Percentiles rank a stretch among this genome's conserved stretches.
Conservation (phyloP, 2,113 vertebrate genomes). For the Cheirogaleus medius region DNA sequence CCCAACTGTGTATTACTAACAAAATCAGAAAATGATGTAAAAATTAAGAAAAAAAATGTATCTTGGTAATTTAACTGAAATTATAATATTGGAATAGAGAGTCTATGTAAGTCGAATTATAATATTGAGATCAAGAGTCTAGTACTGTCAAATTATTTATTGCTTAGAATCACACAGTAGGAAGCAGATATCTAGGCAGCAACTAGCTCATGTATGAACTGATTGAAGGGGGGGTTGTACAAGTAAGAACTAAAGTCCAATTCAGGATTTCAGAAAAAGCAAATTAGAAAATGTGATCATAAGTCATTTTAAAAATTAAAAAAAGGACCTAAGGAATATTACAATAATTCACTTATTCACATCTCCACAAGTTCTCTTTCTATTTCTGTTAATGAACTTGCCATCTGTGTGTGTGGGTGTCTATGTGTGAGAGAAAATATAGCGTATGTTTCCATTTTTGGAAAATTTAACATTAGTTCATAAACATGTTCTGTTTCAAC, state of each 20-base stretch:
- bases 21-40: background rate
- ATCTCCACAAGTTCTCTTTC: background rate
- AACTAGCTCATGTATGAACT: background rate
- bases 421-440: background rate
- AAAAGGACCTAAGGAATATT: background rate
- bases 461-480: conserved; percentile 14
- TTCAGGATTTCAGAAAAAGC: background rate
- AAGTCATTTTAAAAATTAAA: background rate
- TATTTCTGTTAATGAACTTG: background rate
- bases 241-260: background rate
- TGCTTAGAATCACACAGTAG: background rate
- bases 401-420: background rate
- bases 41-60: background rate
- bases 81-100: background rate
- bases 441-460: background rate
- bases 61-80: background rate
- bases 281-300: background rate
- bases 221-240: background rate
- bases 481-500: background rate
- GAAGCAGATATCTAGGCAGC: background rate
- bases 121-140: background rate
- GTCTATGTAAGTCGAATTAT: background rate
- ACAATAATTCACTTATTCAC: background rate
- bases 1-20: background rate
- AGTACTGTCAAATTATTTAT: background rate